These are phyloP conservation scores for Anaspis maculata DNA, from an alignment of 2,888 invertebrate species.

Conservation along the genomic window DNA sequence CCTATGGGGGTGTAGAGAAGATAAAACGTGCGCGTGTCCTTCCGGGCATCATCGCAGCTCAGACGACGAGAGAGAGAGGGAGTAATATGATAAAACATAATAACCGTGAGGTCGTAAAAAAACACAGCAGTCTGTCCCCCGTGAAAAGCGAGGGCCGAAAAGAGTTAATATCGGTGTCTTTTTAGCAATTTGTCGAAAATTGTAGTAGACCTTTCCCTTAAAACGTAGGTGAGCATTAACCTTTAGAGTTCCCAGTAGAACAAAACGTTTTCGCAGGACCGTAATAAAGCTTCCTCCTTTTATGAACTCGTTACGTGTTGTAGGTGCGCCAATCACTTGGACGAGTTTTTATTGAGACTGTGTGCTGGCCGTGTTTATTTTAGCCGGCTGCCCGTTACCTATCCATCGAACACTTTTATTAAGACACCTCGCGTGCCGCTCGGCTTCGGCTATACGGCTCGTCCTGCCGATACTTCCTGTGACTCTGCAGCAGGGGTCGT, in stretches of 20 bases:
- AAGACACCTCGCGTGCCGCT: too few relatives aligned
- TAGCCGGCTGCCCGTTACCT: slow-evolving; percentile 5
- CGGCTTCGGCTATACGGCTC: background rate
- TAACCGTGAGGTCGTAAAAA: slow-evolving; percentile 17
- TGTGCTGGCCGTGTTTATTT: slow-evolving; percentile 9
- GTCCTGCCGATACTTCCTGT: background rate
- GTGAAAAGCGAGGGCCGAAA: slow-evolving; percentile 17
- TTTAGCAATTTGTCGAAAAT: slow-evolving; percentile 32
- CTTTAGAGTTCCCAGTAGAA: slow-evolving; percentile 27
- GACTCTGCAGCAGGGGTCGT: background rate
- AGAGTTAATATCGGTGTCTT: slow-evolving; percentile 34
- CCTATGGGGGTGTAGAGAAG: slow-evolving; percentile 1
- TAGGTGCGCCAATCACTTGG: slow-evolving; percentile 31
- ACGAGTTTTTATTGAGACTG: slow-evolving; percentile 15
- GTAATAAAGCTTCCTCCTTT: slow-evolving; percentile 36
- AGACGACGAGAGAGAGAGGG: background rate
- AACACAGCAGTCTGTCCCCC: slow-evolving; percentile 14
- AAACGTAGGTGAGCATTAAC: slow-evolving; percentile 27
- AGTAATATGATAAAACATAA: slow-evolving; percentile 10
- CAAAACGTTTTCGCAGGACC: slow-evolving; percentile 35
- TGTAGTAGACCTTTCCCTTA: slow-evolving; percentile 26
- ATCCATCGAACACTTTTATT: too few relatives aligned
- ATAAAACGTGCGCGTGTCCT: slow-evolving; percentile 5
- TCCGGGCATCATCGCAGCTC: slow-evolving; percentile 4
- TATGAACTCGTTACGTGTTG: slow-evolving; percentile 34